phyloP scores from a whole-genome alignment of 1,140 invertebrate genomes.

The Cherax destructor region DNA sequence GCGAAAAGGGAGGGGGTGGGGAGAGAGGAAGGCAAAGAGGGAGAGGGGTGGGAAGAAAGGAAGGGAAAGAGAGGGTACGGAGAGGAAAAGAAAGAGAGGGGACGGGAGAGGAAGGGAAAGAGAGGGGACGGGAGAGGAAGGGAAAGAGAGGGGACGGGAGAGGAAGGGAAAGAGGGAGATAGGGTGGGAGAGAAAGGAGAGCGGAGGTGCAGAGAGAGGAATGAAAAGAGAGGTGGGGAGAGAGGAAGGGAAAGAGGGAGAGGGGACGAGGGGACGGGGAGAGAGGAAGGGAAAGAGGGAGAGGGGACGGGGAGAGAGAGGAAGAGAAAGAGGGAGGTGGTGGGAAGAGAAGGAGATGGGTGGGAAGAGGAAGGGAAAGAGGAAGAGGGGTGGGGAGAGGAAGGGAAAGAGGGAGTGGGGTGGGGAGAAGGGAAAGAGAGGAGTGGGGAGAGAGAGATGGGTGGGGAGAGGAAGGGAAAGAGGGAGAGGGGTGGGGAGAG shows the following conservation, averaged over 20 bases:
- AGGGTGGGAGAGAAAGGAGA: neutral
- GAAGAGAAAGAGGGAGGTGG: neutral
- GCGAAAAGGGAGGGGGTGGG: neutral
- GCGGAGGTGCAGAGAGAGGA: neutral
- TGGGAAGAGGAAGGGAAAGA: neutral
- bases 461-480: neutral
- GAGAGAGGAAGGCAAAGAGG: neutral
- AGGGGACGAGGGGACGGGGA: neutral
- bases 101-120: neutral
- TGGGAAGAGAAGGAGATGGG: neutral
- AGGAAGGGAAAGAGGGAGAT: neutral
- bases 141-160: neutral
- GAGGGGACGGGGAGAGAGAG: neutral
- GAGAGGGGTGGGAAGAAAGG: neutral
- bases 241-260: neutral
- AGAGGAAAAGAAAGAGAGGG: neutral
- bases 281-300: neutral
- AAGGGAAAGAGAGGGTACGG: neutral
- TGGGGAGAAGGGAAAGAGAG: too few species aligned
- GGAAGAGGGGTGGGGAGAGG: neutral
- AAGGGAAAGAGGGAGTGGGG: neutral
- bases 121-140: neutral
- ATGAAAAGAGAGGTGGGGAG: neutral
- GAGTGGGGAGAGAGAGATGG: neutral
- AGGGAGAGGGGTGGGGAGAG: neutral